Conservation (phyloP, 2,113 vertebrate species). For the Phyllopteryx taeniolatus region DNA sequence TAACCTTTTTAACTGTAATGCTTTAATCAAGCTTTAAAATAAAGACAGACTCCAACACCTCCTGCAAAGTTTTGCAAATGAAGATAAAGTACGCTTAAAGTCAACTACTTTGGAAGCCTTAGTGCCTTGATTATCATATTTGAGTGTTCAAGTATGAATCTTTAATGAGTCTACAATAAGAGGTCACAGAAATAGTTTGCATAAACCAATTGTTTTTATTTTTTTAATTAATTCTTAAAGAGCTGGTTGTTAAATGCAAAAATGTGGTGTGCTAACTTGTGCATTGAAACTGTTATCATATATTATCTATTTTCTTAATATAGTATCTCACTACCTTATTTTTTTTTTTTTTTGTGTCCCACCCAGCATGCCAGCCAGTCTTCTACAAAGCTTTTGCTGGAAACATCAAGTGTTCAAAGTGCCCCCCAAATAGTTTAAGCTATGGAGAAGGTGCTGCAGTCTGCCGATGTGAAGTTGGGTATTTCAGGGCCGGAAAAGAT, state of each 20-base stretch:
- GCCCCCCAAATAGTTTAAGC: slow-evolving; percentile 88
- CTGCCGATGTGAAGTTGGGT: slow-evolving; percentile 88
- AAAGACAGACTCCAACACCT: not conserved
- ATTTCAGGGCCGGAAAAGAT: slow-evolving; percentile 90
- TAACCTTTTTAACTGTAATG: too few relatives aligned
- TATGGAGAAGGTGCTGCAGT: slow-evolving; percentile 82
- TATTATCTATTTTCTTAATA: not conserved
- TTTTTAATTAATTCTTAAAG: not conserved
- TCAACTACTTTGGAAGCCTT: not conserved
- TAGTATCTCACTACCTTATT: not conserved
- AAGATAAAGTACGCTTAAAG: not conserved
- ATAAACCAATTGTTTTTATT: not conserved
- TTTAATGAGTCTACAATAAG: not conserved
- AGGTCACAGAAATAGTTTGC: not conserved
- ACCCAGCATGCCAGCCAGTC: slow-evolving; percentile 86
- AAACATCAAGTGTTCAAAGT: slow-evolving; percentile 91
- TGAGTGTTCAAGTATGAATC: not conserved
- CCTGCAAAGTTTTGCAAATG: not conserved
- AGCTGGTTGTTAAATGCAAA: not conserved
- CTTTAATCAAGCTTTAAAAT: too few relatives aligned
- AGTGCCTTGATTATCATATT: not conserved
- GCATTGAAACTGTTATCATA: not conserved
- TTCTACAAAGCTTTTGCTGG: slow-evolving; percentile 95
- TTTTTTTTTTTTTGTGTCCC: slow-evolving; percentile 40
- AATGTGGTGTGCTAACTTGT: not conserved